Evolutionary conservation across 2,797 vertebrate species (phyloP).

Genomic region (Crocodylus rhombifer): DNA sequence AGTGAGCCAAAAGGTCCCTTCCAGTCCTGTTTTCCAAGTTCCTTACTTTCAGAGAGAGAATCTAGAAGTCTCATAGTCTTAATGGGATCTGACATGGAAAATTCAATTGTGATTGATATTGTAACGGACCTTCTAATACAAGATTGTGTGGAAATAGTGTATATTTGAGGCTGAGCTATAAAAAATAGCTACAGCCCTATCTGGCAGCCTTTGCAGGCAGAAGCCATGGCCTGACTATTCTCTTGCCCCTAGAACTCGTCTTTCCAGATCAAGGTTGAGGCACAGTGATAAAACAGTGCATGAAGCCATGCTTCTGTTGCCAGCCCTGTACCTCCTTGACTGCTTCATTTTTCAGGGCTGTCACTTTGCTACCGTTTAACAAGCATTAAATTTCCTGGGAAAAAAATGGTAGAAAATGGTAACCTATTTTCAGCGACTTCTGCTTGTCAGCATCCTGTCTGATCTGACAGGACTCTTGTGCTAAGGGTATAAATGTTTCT

Average conservation of each 20-base stretch:
- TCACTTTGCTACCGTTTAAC: neutral
- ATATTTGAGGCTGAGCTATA: neutral
- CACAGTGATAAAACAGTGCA: neutral
- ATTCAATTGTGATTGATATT: neutral
- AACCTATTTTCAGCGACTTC: neutral
- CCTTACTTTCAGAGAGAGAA: neutral
- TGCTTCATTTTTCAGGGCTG: neutral
- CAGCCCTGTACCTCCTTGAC: neutral
- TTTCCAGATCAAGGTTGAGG: neutral
- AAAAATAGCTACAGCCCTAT: rapidly evolving
- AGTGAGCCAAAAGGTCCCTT: neutral
- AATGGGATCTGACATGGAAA: neutral
- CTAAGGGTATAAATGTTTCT: neutral
- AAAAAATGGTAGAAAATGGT: neutral
- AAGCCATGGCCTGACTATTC: rapidly evolving
- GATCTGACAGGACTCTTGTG: neutral
- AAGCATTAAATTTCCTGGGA: neutral
- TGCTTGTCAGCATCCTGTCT: neutral
- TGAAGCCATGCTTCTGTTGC: neutral
- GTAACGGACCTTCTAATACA: neutral
- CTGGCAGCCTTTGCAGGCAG: neutral
- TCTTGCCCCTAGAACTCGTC: neutral
- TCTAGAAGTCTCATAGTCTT: neutral
- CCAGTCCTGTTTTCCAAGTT: neutral
- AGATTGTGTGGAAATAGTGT: neutral